phyloP scores from a whole-genome alignment of 2,113 vertebrate species.

The Nycticryphes semicollaris region DNA sequence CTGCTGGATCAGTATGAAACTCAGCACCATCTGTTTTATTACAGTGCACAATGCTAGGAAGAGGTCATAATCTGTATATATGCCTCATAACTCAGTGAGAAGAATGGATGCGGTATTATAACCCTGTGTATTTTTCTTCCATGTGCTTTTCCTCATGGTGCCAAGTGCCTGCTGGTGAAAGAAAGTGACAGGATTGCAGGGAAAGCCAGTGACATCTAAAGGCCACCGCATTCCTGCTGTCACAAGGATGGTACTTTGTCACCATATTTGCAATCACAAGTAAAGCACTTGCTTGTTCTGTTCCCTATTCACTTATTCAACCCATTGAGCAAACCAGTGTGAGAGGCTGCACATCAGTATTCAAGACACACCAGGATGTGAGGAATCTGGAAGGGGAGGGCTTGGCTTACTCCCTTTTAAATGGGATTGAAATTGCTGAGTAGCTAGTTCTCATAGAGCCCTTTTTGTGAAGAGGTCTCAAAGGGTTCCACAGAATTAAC shows the following conservation, averaged over 20 bases:
- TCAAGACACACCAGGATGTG: neutral
- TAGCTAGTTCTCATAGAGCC: neutral
- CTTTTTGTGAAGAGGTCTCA: neutral
- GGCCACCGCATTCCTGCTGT: neutral
- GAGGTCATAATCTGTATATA: neutral
- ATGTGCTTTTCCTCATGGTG: neutral
- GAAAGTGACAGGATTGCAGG: neutral
- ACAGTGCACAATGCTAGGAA: neutral
- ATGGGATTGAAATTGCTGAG: neutral
- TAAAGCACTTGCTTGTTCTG: neutral
- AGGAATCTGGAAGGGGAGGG: neutral
- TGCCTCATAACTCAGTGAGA: neutral
- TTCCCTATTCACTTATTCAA: neutral
- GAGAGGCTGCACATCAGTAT: conserved; percentile 27
- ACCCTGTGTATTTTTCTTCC: neutral
- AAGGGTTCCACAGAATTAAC: neutral
- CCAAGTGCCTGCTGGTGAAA: conserved; percentile 16
- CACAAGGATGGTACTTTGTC: neutral
- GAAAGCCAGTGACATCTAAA: neutral
- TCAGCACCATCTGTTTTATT: conserved; percentile 17
- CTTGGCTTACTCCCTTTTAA: neutral
- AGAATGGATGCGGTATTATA: neutral
- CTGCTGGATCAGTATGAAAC: neutral
- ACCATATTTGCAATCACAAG: neutral
- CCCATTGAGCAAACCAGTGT: neutral